A percentile compares a stretch with the other conserved stretches of the same genome.
Conservation (phyloP, 2,797 vertebrate species). For the Falco peregrinus region DNA sequence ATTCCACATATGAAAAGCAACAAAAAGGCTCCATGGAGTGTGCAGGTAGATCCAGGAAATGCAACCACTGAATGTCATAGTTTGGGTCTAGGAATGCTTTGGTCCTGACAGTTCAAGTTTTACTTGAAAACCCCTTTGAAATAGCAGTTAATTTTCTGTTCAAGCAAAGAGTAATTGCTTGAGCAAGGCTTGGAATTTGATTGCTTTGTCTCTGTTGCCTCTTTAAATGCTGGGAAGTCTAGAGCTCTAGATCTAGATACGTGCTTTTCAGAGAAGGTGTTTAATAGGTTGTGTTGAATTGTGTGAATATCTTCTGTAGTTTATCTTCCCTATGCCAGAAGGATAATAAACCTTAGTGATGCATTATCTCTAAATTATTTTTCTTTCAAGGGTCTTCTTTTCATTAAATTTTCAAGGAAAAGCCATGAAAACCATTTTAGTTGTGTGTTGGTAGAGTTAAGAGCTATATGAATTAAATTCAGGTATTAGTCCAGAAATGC, state of each 20-base stretch:
- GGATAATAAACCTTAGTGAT: background rate
- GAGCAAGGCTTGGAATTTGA: background rate
- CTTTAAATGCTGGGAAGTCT: background rate
- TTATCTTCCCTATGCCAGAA: background rate
- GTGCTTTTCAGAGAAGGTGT: background rate
- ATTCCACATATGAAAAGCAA: background rate
- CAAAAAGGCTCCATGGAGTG: rapidly evolving
- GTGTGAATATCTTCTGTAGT: background rate
- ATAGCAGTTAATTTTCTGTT: background rate
- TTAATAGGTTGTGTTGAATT: background rate
- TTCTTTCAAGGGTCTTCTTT: background rate
- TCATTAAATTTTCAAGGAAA: background rate
- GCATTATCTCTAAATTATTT: background rate
- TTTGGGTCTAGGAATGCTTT: background rate
- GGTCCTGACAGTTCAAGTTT: background rate
- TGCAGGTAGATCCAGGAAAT: background rate
- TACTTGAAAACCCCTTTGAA: background rate
- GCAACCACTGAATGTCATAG: background rate
- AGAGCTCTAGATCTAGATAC: background rate
- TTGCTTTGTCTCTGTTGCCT: background rate
- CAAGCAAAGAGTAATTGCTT: background rate
- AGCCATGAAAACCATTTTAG: background rate
- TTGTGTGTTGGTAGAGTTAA: background rate
- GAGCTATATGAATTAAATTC: background rate
- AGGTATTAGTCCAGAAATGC: background rate